Conservation (phyloP, 2,888 invertebrate genomes). For the Sesamia inferens region DNA sequence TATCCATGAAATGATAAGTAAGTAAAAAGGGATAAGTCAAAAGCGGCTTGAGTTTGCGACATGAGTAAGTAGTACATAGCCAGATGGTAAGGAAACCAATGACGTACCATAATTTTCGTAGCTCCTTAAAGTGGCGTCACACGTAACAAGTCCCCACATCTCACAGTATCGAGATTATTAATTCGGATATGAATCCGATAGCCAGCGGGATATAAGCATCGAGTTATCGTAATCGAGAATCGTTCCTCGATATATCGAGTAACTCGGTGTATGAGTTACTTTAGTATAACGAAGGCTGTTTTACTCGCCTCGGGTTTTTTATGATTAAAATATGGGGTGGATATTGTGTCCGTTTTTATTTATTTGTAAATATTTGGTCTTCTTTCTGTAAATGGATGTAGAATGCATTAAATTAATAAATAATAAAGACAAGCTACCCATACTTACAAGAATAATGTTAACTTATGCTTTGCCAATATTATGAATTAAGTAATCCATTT, state of each 20-base stretch:
- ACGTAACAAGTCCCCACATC: constrained; percentile 82
- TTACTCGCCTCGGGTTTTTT: constrained; percentile 78
- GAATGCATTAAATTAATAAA: too few relatives aligned
- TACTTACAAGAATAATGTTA: not conserved
- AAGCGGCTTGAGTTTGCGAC: too few relatives aligned
- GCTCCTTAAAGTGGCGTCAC: constrained; percentile 61
- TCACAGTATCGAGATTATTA: constrained; percentile 84
- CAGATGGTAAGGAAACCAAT: too few relatives aligned
- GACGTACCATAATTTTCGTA: constrained; percentile 32
- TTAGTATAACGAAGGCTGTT: constrained; percentile 61
- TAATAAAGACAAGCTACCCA: not conserved
- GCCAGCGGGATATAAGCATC: constrained; percentile 77
- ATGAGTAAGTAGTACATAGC: too few relatives aligned
- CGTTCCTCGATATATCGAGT: constrained; percentile 70
- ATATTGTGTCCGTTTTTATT: constrained; percentile 12
- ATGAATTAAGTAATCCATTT: too few relatives aligned
- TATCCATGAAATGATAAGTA: too few relatives aligned
- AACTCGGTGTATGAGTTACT: constrained; percentile 60
- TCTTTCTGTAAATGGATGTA: not conserved
- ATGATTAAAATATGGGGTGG: constrained; percentile 62
- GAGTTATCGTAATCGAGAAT: constrained; percentile 76
- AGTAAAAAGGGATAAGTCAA: too few relatives aligned
- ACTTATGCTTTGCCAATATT: too few relatives aligned
- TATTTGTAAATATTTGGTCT: not conserved
- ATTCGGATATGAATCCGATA: constrained; percentile 87